Base-by-base conservation (phyloP, 2,888 invertebrate species). In the Serripes groenlandicus region DNA sequence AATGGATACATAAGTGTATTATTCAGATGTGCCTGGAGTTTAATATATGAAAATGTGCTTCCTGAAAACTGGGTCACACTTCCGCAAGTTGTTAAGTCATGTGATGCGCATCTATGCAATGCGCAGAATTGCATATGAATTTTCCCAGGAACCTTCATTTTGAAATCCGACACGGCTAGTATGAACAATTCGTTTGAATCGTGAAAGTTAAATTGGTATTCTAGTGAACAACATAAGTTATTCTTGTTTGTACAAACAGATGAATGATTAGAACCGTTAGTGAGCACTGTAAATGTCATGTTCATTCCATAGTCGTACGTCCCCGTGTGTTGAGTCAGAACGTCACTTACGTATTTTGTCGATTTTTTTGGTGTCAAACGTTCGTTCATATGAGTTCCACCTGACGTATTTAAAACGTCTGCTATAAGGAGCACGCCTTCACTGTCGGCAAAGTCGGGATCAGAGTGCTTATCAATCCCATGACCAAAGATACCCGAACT, bases 401-500 rank as follows among this genome's bases (percentile, higher is more conserved):
- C 26, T 1, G 34, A n/a, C 21, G 69, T 52, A 7, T 79, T 78
- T 18, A 85, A 73, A 18, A 89, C 23, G 26, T 89, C 88, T 15
- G 89, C 78, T 9, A 90, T 56, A 9, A 91, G 73, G 15, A 91
- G 79, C 58, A 66, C 75, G n/a, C 89, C 87, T 5, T 78, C 75
- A 28, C 52, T 5, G 52, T 64, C 74, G n/a, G 21, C 32, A 69
- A 75, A 74, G 21, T 81, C 73, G 28, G 87, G 78, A 71, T 88
- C 83, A 34, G 87, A 83, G 30, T 81, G 88, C 3, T 66, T 73
- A 30, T 78, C 81, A 15, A 81, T 74, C 21, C 88, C 89, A 4
- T 83, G 66, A 2, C 91, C 89, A 92, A 96, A 97, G 75, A 97
- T 96, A n/a, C 97, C 97, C 15, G 96, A 96, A 3, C 83, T 97